Evolutionary conservation across 35 echinoderm and acorn worm species (phyloP), one percentile per base, ranked within the genome.

Genomic region (Lytechinus variegatus): DNA sequence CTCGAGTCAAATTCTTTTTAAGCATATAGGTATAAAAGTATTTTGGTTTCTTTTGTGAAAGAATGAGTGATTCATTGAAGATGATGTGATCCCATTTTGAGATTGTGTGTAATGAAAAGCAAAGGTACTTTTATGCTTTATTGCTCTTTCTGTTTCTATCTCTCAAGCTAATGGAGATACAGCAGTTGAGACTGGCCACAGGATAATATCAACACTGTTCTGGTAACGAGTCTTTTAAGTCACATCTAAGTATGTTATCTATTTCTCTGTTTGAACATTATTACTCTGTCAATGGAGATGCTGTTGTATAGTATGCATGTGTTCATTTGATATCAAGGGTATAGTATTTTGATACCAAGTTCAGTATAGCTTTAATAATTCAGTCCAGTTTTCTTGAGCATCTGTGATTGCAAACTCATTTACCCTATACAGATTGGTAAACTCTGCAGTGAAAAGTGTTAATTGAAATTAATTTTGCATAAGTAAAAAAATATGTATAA

Each of bases 71-170:
- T 79, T 16, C 66, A 79, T n/a, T 60, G 57, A 60, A 79, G 66
- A 79, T 16, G 19, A 79, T 79, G 66, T 79, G 66, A 24, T 79
- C 66, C 66, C 66, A 79, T 79, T 79, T 79, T 79, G 66, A 79
- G 66, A 79, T 79, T 79, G 66, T 90, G 88, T 14, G 88, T 52
- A 13, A 16, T 33, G 9, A 6, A 90, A 27, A 28, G 52, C 55
- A 57, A 57, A 55, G 92, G n/a, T 93, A 28, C 92, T 93, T 93
- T 93, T 54, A 93, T 54, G 11, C 54, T 93, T 33, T 93, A 54
- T 93, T 93, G 54, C 92, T 93, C 54, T 93, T 93, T 93, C 88
- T 93, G 27, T 93, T 93, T 93, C n/a, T 57, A 93, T 93, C 92
- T 93, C 92, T 54, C 54, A 93, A 93, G 92, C 92, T 54, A 79